Evolutionary conservation across 37 sponge, comb jelly and placozoan genomes (phyloP), one percentile per base, ranked within the genome.

Genomic region (Cliona cf. orientalis): DNA sequence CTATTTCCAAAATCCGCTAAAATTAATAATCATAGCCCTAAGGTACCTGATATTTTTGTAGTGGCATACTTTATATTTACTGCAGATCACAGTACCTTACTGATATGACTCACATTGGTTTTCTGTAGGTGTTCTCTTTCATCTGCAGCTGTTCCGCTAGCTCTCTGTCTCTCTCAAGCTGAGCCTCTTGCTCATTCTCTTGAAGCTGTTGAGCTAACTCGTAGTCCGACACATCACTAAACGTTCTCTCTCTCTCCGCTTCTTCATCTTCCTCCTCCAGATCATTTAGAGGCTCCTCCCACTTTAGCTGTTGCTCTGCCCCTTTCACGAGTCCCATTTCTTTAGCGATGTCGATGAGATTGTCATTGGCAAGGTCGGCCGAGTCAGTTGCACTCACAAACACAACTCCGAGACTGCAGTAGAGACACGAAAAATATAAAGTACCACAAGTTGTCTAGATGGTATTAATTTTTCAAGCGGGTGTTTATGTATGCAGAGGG

Each of bases 71-170:
- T n/a, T n/a, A n/a, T n/a, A n/a, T n/a, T n/a, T n/a, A n/a, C n/a
- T n/a, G n/a, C n/a, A n/a, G n/a, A n/a, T n/a, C n/a, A n/a, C n/a
- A n/a, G n/a, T n/a, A n/a, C n/a, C n/a, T n/a, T n/a, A n/a, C n/a
- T n/a, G 19, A 36, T 23, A 29, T 34, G 36, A 72, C 56, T 6
- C 3, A 72, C 73, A 33, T 72, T 46, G 73, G 73, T 3, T 53
- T 72, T 56, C 9, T 25, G 56, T 72, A 81, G 25, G 88, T 43
- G 62, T 86, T 80, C 39, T 91, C 91, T 53, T 78, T 80, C 58
- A 74, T 31, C 67, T 91, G 87, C 23, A 91, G 64, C 66, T 82
- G 83, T 28, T 77, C 58, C 4, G 91, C 91, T 0, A 90, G 71
- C 28, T 80, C 31, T 22, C 17, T 22, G 68, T 89, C 90, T 58